phyloP scores from a whole-genome alignment of 2,888 invertebrate genomes.

The Aquatica leii region DNA sequence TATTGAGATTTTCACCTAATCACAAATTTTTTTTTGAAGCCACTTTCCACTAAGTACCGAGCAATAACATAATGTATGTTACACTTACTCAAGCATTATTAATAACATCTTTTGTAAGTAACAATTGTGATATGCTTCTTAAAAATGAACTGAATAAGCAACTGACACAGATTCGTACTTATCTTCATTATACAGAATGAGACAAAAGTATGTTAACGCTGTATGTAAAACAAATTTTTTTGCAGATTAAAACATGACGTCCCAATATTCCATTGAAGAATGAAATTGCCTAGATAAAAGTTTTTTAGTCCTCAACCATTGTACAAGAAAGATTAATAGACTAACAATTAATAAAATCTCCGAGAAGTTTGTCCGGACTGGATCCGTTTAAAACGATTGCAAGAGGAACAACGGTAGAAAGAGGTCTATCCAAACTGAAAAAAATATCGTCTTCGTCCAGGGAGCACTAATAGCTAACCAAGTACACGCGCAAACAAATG shows the following conservation, averaged over 20 bases:
- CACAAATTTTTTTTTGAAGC: too few species aligned
- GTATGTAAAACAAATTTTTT: not conserved
- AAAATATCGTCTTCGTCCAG: not conserved
- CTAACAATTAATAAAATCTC: not conserved
- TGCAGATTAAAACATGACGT: not conserved
- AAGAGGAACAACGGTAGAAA: not conserved
- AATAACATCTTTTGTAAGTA: too few species aligned
- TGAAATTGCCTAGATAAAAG: not conserved
- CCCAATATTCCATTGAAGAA: not conserved
- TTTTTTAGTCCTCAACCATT: not conserved
- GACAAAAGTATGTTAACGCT: not conserved
- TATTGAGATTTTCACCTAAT: too few species aligned
- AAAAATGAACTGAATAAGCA: too few species aligned
- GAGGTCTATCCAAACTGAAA: not conserved
- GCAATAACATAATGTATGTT: too few species aligned
- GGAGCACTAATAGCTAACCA: not conserved
- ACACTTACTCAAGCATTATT: too few species aligned
- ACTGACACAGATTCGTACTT: too few species aligned
- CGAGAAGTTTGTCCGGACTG: not conserved
- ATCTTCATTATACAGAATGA: not conserved
- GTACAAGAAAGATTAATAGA: not conserved
- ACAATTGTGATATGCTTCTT: too few species aligned
- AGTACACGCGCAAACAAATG: not conserved
- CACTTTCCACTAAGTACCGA: too few species aligned
- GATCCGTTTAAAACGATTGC: not conserved